Evolutionary conservation across 2,888 invertebrate genomes (phyloP), one percentile per base, ranked within the genome.

Genomic region (Melipona beecheii): DNA sequence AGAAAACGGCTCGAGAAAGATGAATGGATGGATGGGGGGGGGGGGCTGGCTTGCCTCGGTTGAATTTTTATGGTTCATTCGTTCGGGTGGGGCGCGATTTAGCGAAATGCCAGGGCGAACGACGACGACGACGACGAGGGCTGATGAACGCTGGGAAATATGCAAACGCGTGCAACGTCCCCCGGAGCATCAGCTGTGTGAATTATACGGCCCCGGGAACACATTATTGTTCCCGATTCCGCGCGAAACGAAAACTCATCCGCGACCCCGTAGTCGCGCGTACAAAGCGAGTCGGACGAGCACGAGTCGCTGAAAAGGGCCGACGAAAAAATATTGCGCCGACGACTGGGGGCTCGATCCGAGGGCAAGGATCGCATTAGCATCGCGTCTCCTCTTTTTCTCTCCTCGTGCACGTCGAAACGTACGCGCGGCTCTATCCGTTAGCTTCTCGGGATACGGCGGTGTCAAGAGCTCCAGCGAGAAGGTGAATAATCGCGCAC

Each of bases 121-220:
- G 56, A 56, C 56, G n/a, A 15, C 56, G 13, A n/a, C n/a, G 64
- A 31, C 11, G 31, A 0, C 17, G 13, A 64, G 31, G 62, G 75
- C 70, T 85, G 81, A 89, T 79, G 85, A 90, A 84, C 78, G 78
- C 79, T 77, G 79, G 68, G 86, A 85, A 87, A 88, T 89, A 87
- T 87, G 88, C 89, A 88, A 86, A 84, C 75, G 87, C 71, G 78
- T 54, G 70, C 84, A 64, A 77, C 72, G 82, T 76, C 65, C 74
- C 74, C 78, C 68, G 64, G 82, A 90, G 89, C 85, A 86, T 86
- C 85, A 74, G 83, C 85, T 78, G 76, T 78, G 84, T 83, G 77
- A 84, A 88, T 87, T 87, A 43, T 43, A 84, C 84, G 72, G 24
- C 56, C 71, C 50, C 60, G 73, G 76, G 43, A 68, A 71, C 83